These are phyloP conservation scores for Cyanoramphus novaezelandiae DNA, from an alignment of 2,113 vertebrate species.

Conservation along the genomic window DNA sequence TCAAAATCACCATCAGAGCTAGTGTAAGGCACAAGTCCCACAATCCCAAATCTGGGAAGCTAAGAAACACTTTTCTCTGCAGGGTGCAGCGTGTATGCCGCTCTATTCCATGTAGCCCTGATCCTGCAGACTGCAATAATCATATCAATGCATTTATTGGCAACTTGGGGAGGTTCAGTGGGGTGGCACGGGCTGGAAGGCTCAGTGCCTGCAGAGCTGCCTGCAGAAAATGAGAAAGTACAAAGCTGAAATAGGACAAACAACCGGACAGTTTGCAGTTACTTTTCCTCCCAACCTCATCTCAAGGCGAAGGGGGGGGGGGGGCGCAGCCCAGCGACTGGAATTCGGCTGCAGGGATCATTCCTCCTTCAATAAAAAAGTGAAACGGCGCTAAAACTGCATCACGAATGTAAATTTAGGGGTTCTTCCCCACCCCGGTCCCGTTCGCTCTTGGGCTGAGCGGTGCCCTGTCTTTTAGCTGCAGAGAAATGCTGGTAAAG, in stretches of 20 bases:
- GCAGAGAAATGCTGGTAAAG: background rate
- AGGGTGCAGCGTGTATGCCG: background rate
- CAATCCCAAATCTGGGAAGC: background rate
- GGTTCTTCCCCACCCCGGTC: background rate
- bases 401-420: background rate
- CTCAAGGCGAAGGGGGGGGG: background rate
- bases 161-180: background rate
- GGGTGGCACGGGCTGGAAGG: background rate
- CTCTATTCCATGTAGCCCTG: background rate
- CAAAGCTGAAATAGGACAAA: background rate
- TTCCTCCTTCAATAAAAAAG: background rate
- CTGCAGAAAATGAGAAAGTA: background rate
- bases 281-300: background rate
- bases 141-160: background rate
- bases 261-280: fast-evolving
- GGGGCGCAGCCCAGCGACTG: background rate
- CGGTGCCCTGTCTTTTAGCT: background rate
- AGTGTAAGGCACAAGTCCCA: background rate
- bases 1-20: background rate
- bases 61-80: background rate
- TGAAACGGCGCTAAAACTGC: background rate
- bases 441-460: background rate
- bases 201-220: background rate
- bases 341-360: background rate
- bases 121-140: background rate